phyloP scores from a whole-genome alignment of 2,113 vertebrate species.

The Sclerurus mexicanus region DNA sequence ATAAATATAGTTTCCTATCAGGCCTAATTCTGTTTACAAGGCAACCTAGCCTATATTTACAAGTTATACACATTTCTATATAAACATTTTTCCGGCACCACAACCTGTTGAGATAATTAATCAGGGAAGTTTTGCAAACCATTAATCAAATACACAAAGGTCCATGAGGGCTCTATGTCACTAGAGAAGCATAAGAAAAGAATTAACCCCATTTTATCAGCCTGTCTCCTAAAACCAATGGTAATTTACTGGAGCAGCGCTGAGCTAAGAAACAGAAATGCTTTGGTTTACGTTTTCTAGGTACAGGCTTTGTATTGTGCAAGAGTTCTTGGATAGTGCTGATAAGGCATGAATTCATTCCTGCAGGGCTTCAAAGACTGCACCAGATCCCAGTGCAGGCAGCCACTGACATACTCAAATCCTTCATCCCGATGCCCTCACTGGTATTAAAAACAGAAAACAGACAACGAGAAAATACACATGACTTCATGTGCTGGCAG shows the following conservation, averaged over 20 bases:
- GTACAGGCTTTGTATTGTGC: neutral
- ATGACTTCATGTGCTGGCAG: conserved; percentile 46
- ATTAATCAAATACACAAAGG: neutral
- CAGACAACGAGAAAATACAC: neutral
- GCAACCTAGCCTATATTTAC: neutral
- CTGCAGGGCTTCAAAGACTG: neutral
- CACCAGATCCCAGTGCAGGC: neutral
- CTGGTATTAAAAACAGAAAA: neutral
- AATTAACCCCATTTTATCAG: neutral
- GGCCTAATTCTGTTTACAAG: neutral
- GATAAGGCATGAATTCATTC: neutral
- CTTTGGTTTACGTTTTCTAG: neutral
- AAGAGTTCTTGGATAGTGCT: neutral
- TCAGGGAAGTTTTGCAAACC: neutral
- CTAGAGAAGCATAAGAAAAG: neutral
- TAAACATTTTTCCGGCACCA: neutral
- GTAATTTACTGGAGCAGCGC: neutral
- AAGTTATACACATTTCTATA: neutral
- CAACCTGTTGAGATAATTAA: neutral
- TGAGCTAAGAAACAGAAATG: neutral
- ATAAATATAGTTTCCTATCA: neutral
- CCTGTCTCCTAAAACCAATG: neutral
- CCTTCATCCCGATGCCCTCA: neutral
- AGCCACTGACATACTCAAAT: neutral
- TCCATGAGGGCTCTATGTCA: fast-evolving